Evolutionary conservation across 2,888 invertebrate genomes (phyloP).

Genomic region (Eumacrocentrus americanus): DNA sequence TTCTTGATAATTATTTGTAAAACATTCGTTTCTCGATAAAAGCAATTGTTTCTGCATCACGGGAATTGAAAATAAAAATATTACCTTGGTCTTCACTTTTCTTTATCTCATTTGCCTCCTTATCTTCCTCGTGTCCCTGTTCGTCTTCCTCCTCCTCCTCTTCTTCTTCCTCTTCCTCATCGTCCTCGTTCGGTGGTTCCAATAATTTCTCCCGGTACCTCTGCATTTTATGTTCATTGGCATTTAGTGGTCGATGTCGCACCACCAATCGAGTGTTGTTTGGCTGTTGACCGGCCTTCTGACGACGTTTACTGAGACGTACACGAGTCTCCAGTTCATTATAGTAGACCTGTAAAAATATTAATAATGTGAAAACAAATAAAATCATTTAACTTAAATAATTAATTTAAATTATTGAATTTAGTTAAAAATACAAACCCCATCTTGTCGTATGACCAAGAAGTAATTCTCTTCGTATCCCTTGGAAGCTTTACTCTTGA

Average conservation of each 20-base stretch:
- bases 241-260: constrained; percentile 85
- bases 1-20: no score
- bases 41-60: no score
- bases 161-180: constrained; percentile 74
- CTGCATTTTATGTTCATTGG: constrained; percentile 85
- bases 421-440: constrained; percentile 60
- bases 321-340: constrained; percentile 96
- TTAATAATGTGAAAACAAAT: background rate
- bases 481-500: constrained; percentile 93
- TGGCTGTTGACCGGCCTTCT: constrained; percentile 73
- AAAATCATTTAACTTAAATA: constrained; percentile 3
- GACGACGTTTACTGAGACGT: constrained; percentile 88
- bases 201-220: constrained; percentile 84
- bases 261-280: constrained; percentile 86
- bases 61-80: constrained; percentile 20
- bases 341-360: constrained; percentile 72
- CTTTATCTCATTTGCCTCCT: constrained; percentile 24
- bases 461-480: constrained; percentile 98
- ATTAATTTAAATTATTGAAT: background rate
- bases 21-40: no score
- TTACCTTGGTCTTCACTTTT: constrained; percentile 25
- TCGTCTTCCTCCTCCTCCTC: constrained; percentile 55
- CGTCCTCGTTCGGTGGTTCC: constrained; percentile 78
- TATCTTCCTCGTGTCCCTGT: constrained; percentile 72
- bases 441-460: constrained; percentile 88